Evolutionary conservation across 1,140 invertebrate species (phyloP).

Genomic region (Anthonomus grandis): DNA sequence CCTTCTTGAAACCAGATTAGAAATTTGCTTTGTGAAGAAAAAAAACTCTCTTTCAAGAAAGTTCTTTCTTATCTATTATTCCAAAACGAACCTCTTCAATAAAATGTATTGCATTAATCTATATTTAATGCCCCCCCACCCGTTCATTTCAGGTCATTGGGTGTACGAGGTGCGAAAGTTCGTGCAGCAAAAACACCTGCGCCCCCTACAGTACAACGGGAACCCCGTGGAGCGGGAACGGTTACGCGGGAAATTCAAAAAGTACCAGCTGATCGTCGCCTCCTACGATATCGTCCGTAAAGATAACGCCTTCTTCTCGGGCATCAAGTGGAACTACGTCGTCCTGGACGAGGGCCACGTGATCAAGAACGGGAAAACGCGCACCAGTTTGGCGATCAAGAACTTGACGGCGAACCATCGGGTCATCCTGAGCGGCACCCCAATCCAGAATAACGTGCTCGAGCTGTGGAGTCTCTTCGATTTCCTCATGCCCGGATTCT

Average conservation of each 20-base stretch:
- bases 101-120: not conserved
- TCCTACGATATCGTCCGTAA: conserved; percentile 98
- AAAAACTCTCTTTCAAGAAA: no score
- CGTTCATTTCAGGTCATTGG: conserved; percentile 80
- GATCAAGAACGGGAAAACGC: conserved; percentile 97
- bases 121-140: not conserved
- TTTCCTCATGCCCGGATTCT: conserved; percentile 97
- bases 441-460: conserved; percentile 93
- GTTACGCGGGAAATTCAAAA: conserved; percentile 62
- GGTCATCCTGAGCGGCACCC: conserved; percentile 92
- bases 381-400: conserved; percentile 89
- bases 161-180: conserved; percentile 97
- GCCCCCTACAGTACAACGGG: conserved; percentile 90
- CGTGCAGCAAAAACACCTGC: conserved; percentile 68
- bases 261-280: conserved; percentile 82
- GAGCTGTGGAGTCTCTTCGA: conserved; percentile 99
- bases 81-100: no score
- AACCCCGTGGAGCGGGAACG: conserved; percentile 80
- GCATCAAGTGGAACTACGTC: conserved; percentile 94
- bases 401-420: conserved; percentile 87
- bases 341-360: conserved; percentile 97
- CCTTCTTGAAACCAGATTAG: no score
- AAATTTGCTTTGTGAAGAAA: no score
- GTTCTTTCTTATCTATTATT: no score
- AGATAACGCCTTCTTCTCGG: conserved; percentile 89